A percentile compares a stretch with the other conserved stretches of the same genome.
phyloP scores from a whole-genome alignment of 2,797 vertebrate species.

The Miichthys miiuy region DNA sequence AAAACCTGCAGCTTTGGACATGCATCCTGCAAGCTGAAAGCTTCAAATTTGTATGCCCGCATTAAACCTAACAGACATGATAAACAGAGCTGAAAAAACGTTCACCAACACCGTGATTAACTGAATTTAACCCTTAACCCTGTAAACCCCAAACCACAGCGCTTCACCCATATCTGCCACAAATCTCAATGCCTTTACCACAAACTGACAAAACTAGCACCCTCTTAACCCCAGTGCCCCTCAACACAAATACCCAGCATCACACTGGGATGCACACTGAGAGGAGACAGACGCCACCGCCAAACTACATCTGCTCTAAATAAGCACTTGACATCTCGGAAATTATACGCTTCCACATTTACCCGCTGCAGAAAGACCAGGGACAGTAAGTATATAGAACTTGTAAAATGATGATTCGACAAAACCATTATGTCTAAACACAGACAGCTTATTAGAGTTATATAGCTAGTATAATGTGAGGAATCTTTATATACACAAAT shows the following conservation, averaged over 20 bases:
- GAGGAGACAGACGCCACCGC: constrained; percentile 77
- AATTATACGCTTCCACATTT: constrained; percentile 83
- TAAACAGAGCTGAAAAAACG: constrained; percentile 35
- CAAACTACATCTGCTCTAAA: constrained; percentile 84
- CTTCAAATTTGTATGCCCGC: constrained; percentile 30
- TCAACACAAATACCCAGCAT: constrained; percentile 66
- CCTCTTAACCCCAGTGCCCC: constrained; percentile 59
- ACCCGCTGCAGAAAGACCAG: constrained; percentile 69
- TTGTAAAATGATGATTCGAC: constrained; percentile 79
- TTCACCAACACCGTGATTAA: constrained; percentile 41
- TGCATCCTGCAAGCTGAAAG: constrained; percentile 30
- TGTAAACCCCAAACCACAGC: constrained; percentile 58
- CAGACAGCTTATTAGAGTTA: constrained; percentile 69
- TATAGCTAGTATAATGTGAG: constrained; percentile 44
- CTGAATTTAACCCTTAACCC: constrained; percentile 36
- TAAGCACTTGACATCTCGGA: constrained; percentile 80
- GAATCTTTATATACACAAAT: constrained; percentile 60
- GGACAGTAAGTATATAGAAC: constrained; percentile 78
- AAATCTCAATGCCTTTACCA: constrained; percentile 56
- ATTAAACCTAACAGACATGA: constrained; percentile 36
- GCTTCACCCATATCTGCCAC: constrained; percentile 56
- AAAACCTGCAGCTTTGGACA: constrained; percentile 49
- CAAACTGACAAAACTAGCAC: constrained; percentile 76
- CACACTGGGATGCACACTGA: constrained; percentile 62
- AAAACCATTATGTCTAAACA: constrained; percentile 77